These are phyloP conservation scores for Taxidea taxus DNA, from an alignment of 2,113 vertebrate species.

Conservation along the genomic window DNA sequence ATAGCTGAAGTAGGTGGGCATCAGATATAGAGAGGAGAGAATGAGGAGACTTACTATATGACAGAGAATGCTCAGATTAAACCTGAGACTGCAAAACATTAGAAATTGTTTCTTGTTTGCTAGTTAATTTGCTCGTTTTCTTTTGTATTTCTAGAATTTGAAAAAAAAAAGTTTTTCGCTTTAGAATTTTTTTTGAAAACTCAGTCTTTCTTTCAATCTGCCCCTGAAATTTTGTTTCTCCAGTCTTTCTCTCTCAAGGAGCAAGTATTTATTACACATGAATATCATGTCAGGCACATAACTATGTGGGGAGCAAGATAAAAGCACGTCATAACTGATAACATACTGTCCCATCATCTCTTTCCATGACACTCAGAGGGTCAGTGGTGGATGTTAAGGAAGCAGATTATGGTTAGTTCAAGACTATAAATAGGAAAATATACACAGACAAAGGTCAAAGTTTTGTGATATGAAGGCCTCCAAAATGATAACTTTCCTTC, in stretches of 20 bases:
- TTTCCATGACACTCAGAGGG: neutral
- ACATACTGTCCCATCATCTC: neutral
- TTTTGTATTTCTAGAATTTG: neutral
- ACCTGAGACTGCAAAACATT: neutral
- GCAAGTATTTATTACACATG: neutral
- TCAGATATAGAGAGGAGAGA: neutral
- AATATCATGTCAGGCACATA: neutral
- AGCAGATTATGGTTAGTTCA: neutral
- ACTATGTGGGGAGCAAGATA: neutral
- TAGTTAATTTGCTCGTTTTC: neutral
- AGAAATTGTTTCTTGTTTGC: neutral
- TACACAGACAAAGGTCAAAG: neutral
- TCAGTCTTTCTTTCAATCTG: neutral
- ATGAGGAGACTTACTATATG: neutral
- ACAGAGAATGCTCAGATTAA: neutral
- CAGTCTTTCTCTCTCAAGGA: neutral
- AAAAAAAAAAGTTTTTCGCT: neutral
- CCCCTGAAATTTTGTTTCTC: neutral
- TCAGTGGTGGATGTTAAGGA: neutral
- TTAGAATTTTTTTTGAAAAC: neutral
- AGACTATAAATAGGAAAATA: neutral
- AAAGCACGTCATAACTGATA: neutral
- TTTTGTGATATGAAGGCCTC: neutral
- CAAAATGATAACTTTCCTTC: neutral
- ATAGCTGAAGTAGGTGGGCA: neutral